Evolutionary conservation across 2,888 invertebrate species (phyloP).

Genomic region (Azorinus chamasolen): DNA sequence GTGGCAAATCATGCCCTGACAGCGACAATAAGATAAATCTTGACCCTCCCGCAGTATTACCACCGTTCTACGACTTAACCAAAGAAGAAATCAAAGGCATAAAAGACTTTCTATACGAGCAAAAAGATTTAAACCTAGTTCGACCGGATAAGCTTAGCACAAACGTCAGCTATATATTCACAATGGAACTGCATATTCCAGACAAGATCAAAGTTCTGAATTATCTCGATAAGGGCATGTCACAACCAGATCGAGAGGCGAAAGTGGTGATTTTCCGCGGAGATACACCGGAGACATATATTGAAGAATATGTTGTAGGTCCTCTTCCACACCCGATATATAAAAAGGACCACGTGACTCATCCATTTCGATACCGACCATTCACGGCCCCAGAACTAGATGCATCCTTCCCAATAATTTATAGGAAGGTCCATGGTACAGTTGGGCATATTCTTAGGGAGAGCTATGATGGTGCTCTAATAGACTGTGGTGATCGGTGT

Average conservation of each 20-base stretch:
- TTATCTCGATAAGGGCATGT: constrained; percentile 40
- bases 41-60: constrained; percentile 44
- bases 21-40: constrained; percentile 24
- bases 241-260: constrained; percentile 70
- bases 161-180: constrained; percentile 52
- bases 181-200: constrained; percentile 52
- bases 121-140: constrained; percentile 50
- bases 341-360: constrained; percentile 45
- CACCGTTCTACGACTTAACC: constrained; percentile 61
- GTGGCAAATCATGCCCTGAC: constrained; percentile 2
- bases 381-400: constrained; percentile 62
- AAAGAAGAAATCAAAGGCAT: constrained; percentile 45
- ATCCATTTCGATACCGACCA: constrained; percentile 72
- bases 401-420: constrained; percentile 30
- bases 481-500: constrained; percentile 64
- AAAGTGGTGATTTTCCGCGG: constrained; percentile 76
- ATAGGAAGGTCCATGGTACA: constrained; percentile 40
- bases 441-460: constrained; percentile 71
- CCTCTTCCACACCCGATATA: constrained; percentile 71
- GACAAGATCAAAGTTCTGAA: constrained; percentile 42
- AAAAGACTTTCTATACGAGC: constrained; percentile 43
- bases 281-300: constrained; percentile 63
- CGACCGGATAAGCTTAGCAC: constrained; percentile 21
- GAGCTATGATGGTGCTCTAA: constrained; percentile 72
- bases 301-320: constrained; percentile 76